Percentiles rank a stretch among this genome's conserved stretches.
These are phyloP conservation scores for Ganaspis sp. DNA, from an alignment of 1,140 invertebrate genomes.

Conservation along the genomic window DNA sequence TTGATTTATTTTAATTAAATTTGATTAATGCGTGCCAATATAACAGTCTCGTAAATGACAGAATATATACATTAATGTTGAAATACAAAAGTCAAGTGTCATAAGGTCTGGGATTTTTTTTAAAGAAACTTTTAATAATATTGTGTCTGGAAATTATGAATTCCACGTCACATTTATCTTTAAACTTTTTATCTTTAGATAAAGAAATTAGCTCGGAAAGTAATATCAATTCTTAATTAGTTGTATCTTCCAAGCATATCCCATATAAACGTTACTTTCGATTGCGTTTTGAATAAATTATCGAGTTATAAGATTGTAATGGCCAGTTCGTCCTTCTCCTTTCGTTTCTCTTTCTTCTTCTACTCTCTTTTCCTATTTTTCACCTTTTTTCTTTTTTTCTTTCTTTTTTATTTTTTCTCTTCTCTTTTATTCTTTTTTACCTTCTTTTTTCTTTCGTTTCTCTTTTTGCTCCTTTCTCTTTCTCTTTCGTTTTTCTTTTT, in stretches of 20 bases:
- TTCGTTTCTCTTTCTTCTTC: neutral
- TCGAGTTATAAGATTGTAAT: neutral
- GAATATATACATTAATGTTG: neutral
- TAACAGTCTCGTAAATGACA: neutral
- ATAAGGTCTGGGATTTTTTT: neutral
- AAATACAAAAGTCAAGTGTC: neutral
- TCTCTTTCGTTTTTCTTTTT: no score
- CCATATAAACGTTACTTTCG: conserved; percentile 2
- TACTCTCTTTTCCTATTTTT: neutral
- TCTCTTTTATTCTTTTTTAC: neutral
- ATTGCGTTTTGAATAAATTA: conserved; percentile 25
- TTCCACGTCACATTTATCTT: neutral
- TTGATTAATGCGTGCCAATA: neutral
- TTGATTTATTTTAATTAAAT: neutral
- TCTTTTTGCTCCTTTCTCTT: no score
- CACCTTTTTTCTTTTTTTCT: conserved; percentile 13
- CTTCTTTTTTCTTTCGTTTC: neutral
- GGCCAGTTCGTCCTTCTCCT: neutral
- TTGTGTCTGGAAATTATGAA: neutral
- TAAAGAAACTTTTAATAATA: neutral
- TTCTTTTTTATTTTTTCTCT: neutral
- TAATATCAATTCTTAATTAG: conserved; percentile 12
- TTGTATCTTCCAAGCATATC: neutral
- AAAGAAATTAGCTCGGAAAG: neutral
- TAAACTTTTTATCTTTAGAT: neutral